These are phyloP conservation scores for Chrysopilus asiliformis DNA, from an alignment of 2,888 invertebrate species.

Conservation along the genomic window DNA sequence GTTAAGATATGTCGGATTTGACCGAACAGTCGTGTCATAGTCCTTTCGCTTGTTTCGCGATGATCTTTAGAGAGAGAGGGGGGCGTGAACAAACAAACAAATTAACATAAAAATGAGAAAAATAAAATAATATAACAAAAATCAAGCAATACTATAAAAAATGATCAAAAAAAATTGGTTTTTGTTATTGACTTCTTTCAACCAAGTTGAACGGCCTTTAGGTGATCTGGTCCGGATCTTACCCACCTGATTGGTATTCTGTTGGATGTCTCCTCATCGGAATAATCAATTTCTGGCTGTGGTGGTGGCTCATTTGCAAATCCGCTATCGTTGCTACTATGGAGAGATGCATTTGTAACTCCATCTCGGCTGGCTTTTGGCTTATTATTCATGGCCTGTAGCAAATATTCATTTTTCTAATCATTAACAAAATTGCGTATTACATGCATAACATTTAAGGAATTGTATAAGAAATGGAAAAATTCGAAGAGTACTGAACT, in stretches of 20 bases:
- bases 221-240: too few species aligned
- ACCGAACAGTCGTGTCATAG: slow-evolving; percentile 9
- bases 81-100: slow-evolving; percentile 2
- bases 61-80: slow-evolving; percentile 6
- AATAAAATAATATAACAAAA: slow-evolving; percentile 1
- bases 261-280: slow-evolving; percentile 69
- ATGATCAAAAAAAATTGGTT: not conserved
- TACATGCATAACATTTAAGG: not conserved
- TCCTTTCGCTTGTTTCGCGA: slow-evolving; percentile 5
- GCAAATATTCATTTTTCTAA: not conserved
- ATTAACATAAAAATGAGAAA: slow-evolving; percentile 4
- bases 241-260: slow-evolving; percentile 43
- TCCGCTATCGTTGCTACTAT: slow-evolving; percentile 85
- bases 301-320: slow-evolving; percentile 80
- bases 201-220: not conserved
- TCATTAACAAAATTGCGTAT: slow-evolving; percentile 1
- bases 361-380: slow-evolving; percentile 22
- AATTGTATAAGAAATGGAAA: too few species aligned
- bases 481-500: too few species aligned
- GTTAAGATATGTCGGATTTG: slow-evolving; percentile 26
- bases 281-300: slow-evolving; percentile 81
- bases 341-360: slow-evolving; percentile 63
- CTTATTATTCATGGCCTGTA: slow-evolving; percentile 15
- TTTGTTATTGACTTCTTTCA: not conserved
- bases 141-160: not conserved